These are phyloP conservation scores for Callimorpha dominula DNA, from an alignment of 2,888 invertebrate genomes.

Conservation along the genomic window DNA sequence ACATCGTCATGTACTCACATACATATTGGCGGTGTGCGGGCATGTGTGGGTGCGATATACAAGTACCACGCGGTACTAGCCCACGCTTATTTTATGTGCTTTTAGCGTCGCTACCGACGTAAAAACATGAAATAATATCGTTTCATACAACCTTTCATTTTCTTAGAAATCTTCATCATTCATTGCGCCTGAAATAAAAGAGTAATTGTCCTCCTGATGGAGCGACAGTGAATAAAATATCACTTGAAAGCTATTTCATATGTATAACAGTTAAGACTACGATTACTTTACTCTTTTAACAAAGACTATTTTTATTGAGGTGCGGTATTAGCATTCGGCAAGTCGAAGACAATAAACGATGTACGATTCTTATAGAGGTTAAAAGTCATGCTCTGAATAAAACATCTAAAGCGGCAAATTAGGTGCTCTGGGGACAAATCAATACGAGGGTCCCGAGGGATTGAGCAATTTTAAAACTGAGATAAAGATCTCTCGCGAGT, in stretches of 20 bases:
- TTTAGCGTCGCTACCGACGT: slow-evolving; percentile 73
- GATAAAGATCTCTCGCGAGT: slow-evolving; percentile 83
- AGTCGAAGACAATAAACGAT: slow-evolving; percentile 26
- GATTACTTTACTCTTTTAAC: slow-evolving; percentile 35
- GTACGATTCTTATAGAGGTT: slow-evolving; percentile 54
- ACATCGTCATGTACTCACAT: slow-evolving; percentile 31
- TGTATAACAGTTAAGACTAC: slow-evolving; percentile 40
- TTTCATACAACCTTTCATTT: slow-evolving; percentile 78
- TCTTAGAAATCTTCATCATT: slow-evolving; percentile 70
- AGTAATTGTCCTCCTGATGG: slow-evolving; percentile 67
- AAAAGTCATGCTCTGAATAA: slow-evolving; percentile 74
- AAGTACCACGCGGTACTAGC: slow-evolving; percentile 39
- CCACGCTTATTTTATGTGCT: slow-evolving; percentile 76
- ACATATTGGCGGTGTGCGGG: slow-evolving; percentile 31
- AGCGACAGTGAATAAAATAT: slow-evolving; percentile 71
- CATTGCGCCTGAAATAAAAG: slow-evolving; percentile 68
- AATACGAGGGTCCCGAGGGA: slow-evolving; percentile 79
- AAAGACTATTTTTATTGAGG: slow-evolving; percentile 26
- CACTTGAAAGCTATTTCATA: slow-evolving; percentile 53
- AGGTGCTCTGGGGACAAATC: slow-evolving; percentile 81
- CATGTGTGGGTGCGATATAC: slow-evolving; percentile 32
- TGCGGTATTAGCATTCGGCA: slow-evolving; percentile 30
- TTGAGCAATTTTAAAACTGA: slow-evolving; percentile 86
- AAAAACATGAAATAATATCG: slow-evolving; percentile 74
- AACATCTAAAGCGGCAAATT: slow-evolving; percentile 79